A percentile compares a stretch with the other conserved stretches of the same genome.
Evolutionary conservation across 2,113 vertebrate species (phyloP).

Genomic region (Pica pica): DNA sequence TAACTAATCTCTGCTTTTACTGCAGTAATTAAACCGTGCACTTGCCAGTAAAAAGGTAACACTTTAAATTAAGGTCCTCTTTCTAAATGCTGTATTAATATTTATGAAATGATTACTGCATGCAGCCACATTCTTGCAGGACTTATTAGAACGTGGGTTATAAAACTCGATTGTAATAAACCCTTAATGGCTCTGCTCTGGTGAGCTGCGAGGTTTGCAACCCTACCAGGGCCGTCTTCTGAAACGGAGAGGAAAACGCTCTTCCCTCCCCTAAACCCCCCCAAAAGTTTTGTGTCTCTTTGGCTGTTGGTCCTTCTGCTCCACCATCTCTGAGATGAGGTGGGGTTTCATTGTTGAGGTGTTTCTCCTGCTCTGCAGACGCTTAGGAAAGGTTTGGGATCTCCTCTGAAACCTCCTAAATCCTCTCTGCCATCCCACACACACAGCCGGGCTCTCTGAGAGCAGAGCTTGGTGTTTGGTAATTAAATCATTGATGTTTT

Average conservation of each 20-base stretch:
- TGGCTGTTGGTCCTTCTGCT: background rate
- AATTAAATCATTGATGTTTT: background rate
- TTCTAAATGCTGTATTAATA: slow-evolving; percentile 70
- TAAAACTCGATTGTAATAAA: slow-evolving; percentile 52
- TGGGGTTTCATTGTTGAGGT: background rate
- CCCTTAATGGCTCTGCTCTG: slow-evolving; percentile 56
- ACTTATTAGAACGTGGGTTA: slow-evolving; percentile 50
- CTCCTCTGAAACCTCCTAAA: background rate
- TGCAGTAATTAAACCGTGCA: slow-evolving; percentile 65
- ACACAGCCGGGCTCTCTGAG: background rate
- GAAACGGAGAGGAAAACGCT: background rate
- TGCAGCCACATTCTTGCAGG: slow-evolving; percentile 66
- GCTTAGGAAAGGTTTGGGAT: background rate
- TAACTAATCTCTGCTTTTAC: slow-evolving; percentile 72
- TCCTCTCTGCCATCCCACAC: background rate
- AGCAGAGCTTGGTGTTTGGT: rapidly evolving
- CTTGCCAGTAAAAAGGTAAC: slow-evolving; percentile 73
- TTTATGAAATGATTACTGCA: slow-evolving; percentile 70
- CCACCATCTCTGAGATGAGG: rapidly evolving
- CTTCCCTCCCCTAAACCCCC: background rate
- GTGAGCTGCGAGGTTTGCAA: background rate
- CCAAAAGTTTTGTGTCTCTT: background rate
- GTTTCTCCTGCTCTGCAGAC: background rate
- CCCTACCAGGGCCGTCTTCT: background rate
- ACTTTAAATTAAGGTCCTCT: slow-evolving; percentile 63